Conservation (phyloP, 2,113 vertebrate species). For the Rhinichthys klamathensis region DNA sequence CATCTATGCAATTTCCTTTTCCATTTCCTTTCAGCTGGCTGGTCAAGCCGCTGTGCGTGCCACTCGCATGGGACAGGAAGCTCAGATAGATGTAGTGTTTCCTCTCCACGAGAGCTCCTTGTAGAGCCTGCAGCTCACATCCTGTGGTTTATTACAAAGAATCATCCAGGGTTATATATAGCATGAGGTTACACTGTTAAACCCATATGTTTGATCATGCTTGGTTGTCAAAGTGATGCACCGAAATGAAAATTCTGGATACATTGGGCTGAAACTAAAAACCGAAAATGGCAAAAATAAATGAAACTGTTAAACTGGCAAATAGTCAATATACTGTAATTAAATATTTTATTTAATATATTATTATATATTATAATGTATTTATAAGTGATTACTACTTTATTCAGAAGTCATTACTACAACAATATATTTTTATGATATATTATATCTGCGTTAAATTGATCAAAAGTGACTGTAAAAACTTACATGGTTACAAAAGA, state of each 20-base stretch:
- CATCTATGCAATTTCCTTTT: slow-evolving; percentile 56
- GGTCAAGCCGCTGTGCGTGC: background rate
- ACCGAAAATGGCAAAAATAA: background rate
- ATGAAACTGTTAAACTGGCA: too few relatives aligned
- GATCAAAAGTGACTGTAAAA: background rate
- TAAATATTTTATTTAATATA: too few relatives aligned
- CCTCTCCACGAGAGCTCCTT: slow-evolving; percentile 30
- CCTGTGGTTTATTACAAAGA: slow-evolving; percentile 41
- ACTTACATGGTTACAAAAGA: background rate
- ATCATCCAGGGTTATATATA: slow-evolving; percentile 31
- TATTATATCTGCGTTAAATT: background rate
- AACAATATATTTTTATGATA: too few relatives aligned
- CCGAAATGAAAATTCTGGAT: background rate
- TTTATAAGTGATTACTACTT: too few relatives aligned
- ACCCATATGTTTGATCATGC: background rate
- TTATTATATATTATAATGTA: too few relatives aligned
- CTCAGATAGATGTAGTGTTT: slow-evolving; percentile 52
- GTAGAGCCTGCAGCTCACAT: slow-evolving; percentile 17
- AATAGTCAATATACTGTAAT: too few relatives aligned
- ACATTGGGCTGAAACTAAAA: background rate
- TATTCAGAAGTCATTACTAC: too few relatives aligned
- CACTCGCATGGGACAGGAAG: slow-evolving; percentile 39
- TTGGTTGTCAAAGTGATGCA: background rate
- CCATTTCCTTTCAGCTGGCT: slow-evolving; percentile 44
- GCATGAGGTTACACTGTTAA: background rate